Base-by-base conservation (phyloP, 1,140 invertebrate species). In the Dreissena rostriformis region DNA sequence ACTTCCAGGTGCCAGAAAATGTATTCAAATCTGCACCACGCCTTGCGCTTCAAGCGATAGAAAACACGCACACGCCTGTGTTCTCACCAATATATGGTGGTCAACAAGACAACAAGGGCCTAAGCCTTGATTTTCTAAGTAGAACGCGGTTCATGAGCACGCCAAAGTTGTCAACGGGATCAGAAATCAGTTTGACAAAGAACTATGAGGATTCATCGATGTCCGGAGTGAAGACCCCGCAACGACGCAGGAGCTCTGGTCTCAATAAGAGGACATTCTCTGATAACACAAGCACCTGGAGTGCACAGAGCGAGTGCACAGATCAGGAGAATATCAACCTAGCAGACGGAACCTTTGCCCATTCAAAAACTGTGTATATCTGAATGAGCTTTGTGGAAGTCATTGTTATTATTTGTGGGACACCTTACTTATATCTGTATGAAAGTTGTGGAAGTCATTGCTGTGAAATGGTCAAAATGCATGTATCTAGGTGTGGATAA, bases 51-150 rank as follows among this genome's bases (percentile, higher is more conserved):
- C 75, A 78, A 39, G 57, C 84, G 61, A 55, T 88, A n/a, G 86
- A 88, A 22, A 88, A 88, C 55, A 87, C 81, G 17, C n/a, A 88
- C 55, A 87, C 87, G 84, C 28, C 81, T 65, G 49, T 86, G 87
- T 53, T 87, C 86, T 22, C 87, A 77, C 49, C 65, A 39, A 63
- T 82, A 74, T 72, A 63, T 26, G 55, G 82, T 53, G n/a, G n/a
- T n/a, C n/a, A n/a, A 24, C 53, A 82, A 72, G 71, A 74, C 22
- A 66, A 74, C 22, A 66, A n/a, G 24, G 17, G 52, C 17, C 2
- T 39, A 0, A 68, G 61, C 68, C 63, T 67, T 65, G 83, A 76
- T n/a, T 39, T 75, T 6, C 39, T 19, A 49, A 79, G 63, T 68
- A 57, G 51, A 39, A 51, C 68, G 72, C 77, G 76, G 49, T 80